phyloP scores from a whole-genome alignment of 2,888 invertebrate genomes.

The Helleia helle region DNA sequence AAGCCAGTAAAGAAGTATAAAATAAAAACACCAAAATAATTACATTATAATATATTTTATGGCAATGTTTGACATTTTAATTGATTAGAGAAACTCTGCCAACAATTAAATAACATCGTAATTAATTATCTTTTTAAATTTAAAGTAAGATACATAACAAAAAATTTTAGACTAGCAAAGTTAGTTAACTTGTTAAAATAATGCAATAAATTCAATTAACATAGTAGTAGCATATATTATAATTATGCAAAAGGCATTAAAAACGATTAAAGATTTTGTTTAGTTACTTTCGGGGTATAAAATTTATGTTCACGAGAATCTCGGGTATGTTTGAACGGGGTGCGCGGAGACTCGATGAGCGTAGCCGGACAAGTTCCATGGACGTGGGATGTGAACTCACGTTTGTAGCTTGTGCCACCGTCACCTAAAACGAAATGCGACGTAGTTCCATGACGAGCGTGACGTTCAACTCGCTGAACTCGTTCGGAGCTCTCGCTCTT shows the following conservation, averaged over 20 bases:
- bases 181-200: slow-evolving; percentile 32
- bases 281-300: slow-evolving; percentile 79
- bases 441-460: slow-evolving; percentile 78
- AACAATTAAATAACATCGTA: slow-evolving; percentile 3
- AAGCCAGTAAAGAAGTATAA: too few relatives aligned
- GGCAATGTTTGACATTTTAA: slow-evolving; percentile 51
- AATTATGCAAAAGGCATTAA: slow-evolving; percentile 18
- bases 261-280: too few relatives aligned
- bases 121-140: slow-evolving; percentile 29
- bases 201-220: neutral
- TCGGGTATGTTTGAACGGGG: slow-evolving; percentile 87
- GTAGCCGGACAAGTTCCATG: slow-evolving; percentile 88
- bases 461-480: slow-evolving; percentile 74
- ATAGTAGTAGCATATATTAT: slow-evolving; percentile 1
- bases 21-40: slow-evolving; percentile 28
- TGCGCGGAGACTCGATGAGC: slow-evolving; percentile 81
- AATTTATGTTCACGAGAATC: slow-evolving; percentile 90
- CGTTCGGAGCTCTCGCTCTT: slow-evolving; percentile 45
- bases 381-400: slow-evolving; percentile 81
- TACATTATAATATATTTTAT: slow-evolving; percentile 31
- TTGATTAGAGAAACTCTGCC: slow-evolving; percentile 5
- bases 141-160: slow-evolving; percentile 25
- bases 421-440: slow-evolving; percentile 87
- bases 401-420: slow-evolving; percentile 79
- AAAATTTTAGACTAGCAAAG: slow-evolving; percentile 27